Base-by-base conservation (phyloP, 2,113 vertebrate species). In the Pachycephala philippinensis region DNA sequence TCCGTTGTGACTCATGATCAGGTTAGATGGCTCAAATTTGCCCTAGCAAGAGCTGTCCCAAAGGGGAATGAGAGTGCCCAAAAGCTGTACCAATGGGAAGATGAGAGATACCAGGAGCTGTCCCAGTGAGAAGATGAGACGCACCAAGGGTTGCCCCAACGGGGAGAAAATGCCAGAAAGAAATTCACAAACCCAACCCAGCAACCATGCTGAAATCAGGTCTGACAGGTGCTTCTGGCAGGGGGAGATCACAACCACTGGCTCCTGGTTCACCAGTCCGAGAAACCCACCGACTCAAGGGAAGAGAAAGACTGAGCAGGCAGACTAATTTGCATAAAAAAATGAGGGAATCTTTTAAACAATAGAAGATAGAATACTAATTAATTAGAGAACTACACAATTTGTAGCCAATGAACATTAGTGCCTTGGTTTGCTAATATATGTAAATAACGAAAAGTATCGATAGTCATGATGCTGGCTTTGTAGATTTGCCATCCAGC, bases 211-310 rank as follows among this genome's bases (percentile, higher is more conserved):
- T 50, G 47, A 37, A 50, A 69, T 22, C 14, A 52, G 35, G 33
- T 35, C 31, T 2, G 3, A 60, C 23, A 60, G 57, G 35, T 60
- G 5, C 15, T 61, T 61, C n/a, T 87, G 47, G 30, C n/a, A 70
- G 15, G 6, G 10, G 15, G 16, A 45, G 7, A n/a, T 24, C 19
- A 70, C 0, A 0, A 28, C 15, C 28, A 28, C 8, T 37, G 27
- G 15, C 13, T 69, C 39, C 39, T 37, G 72, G 37, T 5, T 42
- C 84, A 69, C 18, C 53, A 44, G 4, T 4, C 49, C 24, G 39
- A 49, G 30, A 40, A 56, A 71, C 11, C 7, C 15, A 39, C 15
- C 0, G 0, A 56, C 7, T 28, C 23, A 13, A 28, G 16, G 30
- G 30, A 64, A 71, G 13, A 71, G 33, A 18, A n/a, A 35, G 11